Conservation (phyloP, 2,797 vertebrate genomes). For the Enteromius unitaeniatus region DNA sequence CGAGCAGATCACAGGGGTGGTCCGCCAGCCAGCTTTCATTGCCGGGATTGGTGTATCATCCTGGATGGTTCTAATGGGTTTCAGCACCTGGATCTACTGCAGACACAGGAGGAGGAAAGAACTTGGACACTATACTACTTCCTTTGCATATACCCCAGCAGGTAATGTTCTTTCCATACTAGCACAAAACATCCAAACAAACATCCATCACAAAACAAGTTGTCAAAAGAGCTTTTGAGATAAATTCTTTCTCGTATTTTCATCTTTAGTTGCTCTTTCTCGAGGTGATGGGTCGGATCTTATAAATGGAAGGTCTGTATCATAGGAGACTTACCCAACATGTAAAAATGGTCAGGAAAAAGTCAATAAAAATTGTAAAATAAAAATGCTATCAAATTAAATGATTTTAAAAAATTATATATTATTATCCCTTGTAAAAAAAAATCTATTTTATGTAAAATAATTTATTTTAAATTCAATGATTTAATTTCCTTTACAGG, state of each 20-base stretch:
- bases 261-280: conserved; percentile 84
- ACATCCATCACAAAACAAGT: too few relatives aligned
- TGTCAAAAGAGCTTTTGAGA: background rate
- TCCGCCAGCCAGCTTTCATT: conserved; percentile 94
- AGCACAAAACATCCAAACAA: background rate
- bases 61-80: conserved; percentile 84
- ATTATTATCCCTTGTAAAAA: background rate
- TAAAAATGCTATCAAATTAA: background rate
- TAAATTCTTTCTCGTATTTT: conserved; percentile 24
- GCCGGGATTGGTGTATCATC: conserved; percentile 92
- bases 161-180: conserved; percentile 71
- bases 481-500: conserved; percentile 60
- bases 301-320: conserved; percentile 85
- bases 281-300: conserved; percentile 83
- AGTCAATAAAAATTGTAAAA: background rate
- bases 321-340: background rate
- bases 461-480: background rate
- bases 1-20: conserved; percentile 91
- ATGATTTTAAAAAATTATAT: background rate
- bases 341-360: background rate
- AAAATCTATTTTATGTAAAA: background rate
- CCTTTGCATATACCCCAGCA: conserved; percentile 93
- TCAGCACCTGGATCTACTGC: conserved; percentile 81
- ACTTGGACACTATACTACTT: conserved; percentile 94
- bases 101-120: conserved; percentile 87